Evolutionary conservation across 2,113 vertebrate genomes (phyloP), one percentile per base, ranked within the genome.

Genomic region (Pachypanchax playfairii): DNA sequence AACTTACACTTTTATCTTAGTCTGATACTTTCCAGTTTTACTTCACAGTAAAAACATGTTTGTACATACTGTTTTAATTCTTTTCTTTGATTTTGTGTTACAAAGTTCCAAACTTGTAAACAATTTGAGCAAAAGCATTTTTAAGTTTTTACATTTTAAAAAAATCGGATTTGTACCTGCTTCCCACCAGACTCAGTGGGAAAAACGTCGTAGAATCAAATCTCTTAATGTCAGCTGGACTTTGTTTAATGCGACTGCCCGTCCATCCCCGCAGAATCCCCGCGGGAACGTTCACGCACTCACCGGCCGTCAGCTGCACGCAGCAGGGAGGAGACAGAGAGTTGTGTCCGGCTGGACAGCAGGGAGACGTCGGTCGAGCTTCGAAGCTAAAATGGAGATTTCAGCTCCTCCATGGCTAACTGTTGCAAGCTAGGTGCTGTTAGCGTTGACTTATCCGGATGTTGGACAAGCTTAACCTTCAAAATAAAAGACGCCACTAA

Each of bases 321-420:
- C 33, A 5, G 5, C 0, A 4, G 0, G 33, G 3, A 20, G 4
- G 28, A 5, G 5, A 22, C 18, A 20, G 3, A 28, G 31, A 21
- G 3, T 35, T 28, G 42, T 20, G 35, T 8, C 42, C 4, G 2
- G 4, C 2, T 20, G 1, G 49, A 7, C 7, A 50, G 26, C 28
- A 50, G 58, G 21, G 20, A 49, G 41, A 67, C 46, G 49, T 58
- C 33, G 52, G 36, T 9, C 21, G 7, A 48, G 24, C 29, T 0
- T 3, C 18, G 4, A 5, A 77, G 65, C 52, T 64, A 85, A 85
- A 69, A 83, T 83, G 79, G 79, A 85, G 79, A 65, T 78, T 24
- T 57, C 15, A 17, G 58, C 67, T 75, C 44, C 26, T 17, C 39
- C 4, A 57, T 2, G 10, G 50, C 55, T 76, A 79, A 58, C 65